These are phyloP conservation scores for Grapholita molesta DNA, from an alignment of 1,140 invertebrate genomes.

Conservation along the genomic window DNA sequence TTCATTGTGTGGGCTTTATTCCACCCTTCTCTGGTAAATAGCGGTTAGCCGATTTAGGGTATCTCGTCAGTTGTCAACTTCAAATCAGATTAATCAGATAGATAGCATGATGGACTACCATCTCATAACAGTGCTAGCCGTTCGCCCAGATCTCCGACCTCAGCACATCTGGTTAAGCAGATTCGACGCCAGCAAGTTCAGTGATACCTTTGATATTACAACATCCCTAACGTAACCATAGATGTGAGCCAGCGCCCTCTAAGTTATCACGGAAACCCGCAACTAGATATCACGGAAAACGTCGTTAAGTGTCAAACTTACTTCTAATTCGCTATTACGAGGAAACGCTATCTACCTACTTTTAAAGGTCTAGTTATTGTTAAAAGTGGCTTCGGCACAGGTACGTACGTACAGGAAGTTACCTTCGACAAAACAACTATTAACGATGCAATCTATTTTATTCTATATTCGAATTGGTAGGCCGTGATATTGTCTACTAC, in stretches of 20 bases:
- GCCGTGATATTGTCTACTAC: conserved; percentile 63
- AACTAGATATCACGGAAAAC: not conserved
- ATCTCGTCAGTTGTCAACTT: no score
- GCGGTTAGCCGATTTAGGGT: not conserved
- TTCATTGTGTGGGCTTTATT: no score
- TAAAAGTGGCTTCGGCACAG: conserved; percentile 17
- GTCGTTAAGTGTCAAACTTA: conserved; percentile 23
- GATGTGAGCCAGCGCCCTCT: not conserved
- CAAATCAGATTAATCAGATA: no score
- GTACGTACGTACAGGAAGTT: conserved; percentile 1
- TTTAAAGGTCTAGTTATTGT: conserved; percentile 28
- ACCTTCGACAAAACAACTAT: not conserved
- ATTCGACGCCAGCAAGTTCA: not conserved
- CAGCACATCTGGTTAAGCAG: no score
- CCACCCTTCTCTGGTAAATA: not conserved
- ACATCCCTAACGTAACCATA: not conserved
- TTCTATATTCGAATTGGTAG: conserved; percentile 29
- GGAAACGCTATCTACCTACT: conserved; percentile 26
- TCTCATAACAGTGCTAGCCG: no score
- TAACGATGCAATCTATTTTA: conserved; percentile 1
- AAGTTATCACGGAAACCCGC: not conserved
- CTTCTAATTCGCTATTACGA: conserved; percentile 36
- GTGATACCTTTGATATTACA: not conserved
- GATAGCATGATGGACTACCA: no score
- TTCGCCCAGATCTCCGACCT: no score